These are phyloP conservation scores for Camarhynchus parvulus DNA, from an alignment of 2,113 vertebrate genomes.

Conservation along the genomic window DNA sequence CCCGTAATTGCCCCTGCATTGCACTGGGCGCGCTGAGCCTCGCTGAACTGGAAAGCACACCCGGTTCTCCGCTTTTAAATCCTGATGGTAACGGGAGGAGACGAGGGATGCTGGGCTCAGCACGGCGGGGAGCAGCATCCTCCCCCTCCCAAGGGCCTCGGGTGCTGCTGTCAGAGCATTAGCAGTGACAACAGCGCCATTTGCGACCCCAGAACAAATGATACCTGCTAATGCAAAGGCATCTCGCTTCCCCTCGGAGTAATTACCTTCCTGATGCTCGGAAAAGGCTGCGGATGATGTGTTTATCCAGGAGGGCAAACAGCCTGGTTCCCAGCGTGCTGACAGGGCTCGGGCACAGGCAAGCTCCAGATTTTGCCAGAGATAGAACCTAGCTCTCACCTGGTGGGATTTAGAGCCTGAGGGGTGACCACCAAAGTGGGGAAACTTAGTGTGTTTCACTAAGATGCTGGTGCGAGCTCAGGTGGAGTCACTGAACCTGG, in stretches of 20 bases:
- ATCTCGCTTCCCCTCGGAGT: neutral
- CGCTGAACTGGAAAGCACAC: fast-evolving
- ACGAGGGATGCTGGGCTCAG: neutral
- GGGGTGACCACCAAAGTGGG: neutral
- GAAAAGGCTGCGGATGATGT: neutral
- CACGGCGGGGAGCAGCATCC: neutral
- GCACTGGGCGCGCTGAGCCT: neutral
- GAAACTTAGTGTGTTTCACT: neutral
- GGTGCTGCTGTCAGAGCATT: neutral
- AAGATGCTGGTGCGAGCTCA: fast-evolving
- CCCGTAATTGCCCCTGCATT: neutral
- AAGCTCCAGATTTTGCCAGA: neutral
- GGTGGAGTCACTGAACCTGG: neutral
- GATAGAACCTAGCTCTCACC: fast-evolving
- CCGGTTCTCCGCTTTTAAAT: neutral
- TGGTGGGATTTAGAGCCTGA: neutral
- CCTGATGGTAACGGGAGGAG: neutral
- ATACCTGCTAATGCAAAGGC: neutral
- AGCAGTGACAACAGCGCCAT: neutral
- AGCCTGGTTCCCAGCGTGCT: fast-evolving
- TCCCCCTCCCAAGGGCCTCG: neutral
- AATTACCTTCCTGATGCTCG: neutral
- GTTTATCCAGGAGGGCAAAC: neutral
- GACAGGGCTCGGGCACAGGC: neutral
- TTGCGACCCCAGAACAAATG: neutral